Base-by-base conservation (phyloP, 2,113 vertebrate genomes). In the Lycaon pictus region DNA sequence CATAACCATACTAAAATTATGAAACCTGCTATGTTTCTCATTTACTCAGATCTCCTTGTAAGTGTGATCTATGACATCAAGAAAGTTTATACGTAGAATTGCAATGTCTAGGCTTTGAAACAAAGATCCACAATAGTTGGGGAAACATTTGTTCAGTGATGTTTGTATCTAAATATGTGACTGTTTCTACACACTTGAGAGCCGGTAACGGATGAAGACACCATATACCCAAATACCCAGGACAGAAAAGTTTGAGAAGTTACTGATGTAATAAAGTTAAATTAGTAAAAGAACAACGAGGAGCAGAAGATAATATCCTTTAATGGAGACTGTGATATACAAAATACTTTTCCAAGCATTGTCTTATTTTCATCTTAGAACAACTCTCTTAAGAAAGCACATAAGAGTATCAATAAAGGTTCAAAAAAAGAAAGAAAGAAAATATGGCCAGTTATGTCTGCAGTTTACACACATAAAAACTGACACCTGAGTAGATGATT, bases 121-220 rank as follows among this genome's bases (percentile, higher is more conserved):
- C 11, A 88, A 83, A 94, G 67, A 85, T 58, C n/a, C 67, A 55
- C 10, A 82, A 48, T 32, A 63, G 37, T 60, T 55, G 23, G 81
- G 10, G 17, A 87, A 92, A 65, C 22, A 76, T 51, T 53, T 89
- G 5, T 84, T 92, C 22, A 20, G 12, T 93, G 37, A 19, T 69
- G 16, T 20, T 51, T 92, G 19, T 53, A 88, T 88, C 82, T 91
- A 81, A 86, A 97, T 29, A 96, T 51, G 77, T 0, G 58, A 85
- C 43, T 80, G 10, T 51, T 93, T 88, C 63, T 60, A 72, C 7
- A 96, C 16, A 51, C 63, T 79, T 92, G 35, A 60, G 83, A 82
- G 25, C 62, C 35, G 58, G 17, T n/a, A 96, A 96, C 35, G 17
- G 48, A 90, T 48, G 79, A 90, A 89, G 90, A 96, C 25, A 90